Evolutionary conservation across 2,113 vertebrate species (phyloP).

Genomic region (Phyllostomus hastatus): DNA sequence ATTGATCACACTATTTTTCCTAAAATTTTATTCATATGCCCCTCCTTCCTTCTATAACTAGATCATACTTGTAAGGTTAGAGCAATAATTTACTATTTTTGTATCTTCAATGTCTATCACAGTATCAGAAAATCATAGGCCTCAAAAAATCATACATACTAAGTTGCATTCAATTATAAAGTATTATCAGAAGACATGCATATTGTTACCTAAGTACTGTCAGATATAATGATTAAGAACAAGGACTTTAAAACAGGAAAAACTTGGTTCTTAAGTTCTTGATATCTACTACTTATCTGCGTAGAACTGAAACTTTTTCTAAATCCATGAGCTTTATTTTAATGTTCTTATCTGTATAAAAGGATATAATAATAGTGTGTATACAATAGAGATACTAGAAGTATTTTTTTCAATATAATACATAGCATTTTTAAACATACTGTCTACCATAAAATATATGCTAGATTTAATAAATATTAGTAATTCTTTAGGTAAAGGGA

Average conservation of each 20-base stretch:
- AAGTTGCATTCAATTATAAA: background rate
- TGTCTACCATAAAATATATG: background rate
- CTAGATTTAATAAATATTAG: conserved; percentile 15
- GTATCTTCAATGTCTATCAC: background rate
- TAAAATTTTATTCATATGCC: background rate
- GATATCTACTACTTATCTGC: background rate
- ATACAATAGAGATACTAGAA: background rate
- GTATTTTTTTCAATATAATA: background rate
- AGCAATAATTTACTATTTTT: background rate
- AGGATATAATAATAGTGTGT: background rate
- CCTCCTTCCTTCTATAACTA: background rate
- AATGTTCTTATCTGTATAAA: background rate
- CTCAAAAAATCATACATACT: background rate
- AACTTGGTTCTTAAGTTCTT: background rate
- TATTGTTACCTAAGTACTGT: background rate
- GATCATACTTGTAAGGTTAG: background rate
- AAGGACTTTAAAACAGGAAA: background rate
- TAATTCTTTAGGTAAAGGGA: background rate
- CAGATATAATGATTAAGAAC: background rate
- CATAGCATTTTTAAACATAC: background rate
- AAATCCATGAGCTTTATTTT: background rate
- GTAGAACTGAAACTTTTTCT: background rate
- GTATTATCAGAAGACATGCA: background rate
- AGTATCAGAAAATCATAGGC: background rate
- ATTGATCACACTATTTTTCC: background rate